Conservation (phyloP, 2,797 vertebrate genomes). For the Enteromius anoplus region DNA sequence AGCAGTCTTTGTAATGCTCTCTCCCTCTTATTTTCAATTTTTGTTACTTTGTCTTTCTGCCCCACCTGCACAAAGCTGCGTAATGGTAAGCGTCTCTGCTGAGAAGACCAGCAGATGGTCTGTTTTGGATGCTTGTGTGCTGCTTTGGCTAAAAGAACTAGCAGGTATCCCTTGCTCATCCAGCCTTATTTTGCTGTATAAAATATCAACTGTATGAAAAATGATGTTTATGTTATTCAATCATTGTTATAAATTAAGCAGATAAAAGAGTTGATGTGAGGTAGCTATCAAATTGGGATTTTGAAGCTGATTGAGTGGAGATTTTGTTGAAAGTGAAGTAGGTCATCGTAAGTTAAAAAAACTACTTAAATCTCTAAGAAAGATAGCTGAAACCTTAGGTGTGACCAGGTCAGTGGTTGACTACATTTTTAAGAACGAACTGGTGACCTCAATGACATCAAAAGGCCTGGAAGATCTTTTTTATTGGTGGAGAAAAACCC, state of each 20-base stretch:
- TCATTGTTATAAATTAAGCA: not conserved
- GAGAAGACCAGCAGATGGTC: constrained; percentile 16
- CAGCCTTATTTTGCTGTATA: not conserved
- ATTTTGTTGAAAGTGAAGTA: not conserved
- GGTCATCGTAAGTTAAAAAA: no score
- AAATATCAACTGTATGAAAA: not conserved
- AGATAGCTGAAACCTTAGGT: no score
- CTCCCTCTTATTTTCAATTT: not conserved
- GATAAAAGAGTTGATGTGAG: no score
- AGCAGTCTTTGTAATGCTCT: not conserved
- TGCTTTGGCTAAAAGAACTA: not conserved
- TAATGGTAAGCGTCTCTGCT: not conserved
- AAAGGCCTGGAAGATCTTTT: no score
- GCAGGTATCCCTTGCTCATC: not conserved
- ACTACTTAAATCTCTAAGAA: no score
- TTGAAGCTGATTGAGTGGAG: no score
- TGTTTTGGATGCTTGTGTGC: not conserved
- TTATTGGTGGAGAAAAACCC: no score
- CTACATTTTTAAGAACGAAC: not conserved
- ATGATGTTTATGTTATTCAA: not conserved
- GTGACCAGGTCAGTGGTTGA: no score
- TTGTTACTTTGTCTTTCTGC: constrained; percentile 9
- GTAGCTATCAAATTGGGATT: no score
- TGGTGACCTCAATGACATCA: no score
- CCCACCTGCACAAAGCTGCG: not conserved